phyloP scores from a whole-genome alignment of 92 coral and sea anemone genomes.

The Phenganax subtilis region DNA sequence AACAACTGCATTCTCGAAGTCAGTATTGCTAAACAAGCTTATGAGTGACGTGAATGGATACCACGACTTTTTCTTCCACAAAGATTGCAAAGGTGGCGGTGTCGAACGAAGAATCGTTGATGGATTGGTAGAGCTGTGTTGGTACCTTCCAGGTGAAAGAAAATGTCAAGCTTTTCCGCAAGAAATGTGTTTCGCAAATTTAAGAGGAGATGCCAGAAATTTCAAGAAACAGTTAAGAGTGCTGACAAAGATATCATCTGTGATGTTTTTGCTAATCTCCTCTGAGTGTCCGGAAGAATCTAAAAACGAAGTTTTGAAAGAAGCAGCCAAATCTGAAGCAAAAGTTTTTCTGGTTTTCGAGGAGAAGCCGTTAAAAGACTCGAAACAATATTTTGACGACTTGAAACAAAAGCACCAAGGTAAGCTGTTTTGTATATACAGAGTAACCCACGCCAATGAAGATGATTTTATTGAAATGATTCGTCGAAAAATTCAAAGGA shows the following conservation, averaged over 20 bases:
- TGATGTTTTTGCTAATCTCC: conserved; percentile 3
- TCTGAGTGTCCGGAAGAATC: conserved; percentile 21
- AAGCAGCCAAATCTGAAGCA: not conserved
- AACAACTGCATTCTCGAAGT: conserved; percentile 18
- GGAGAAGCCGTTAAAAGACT: not conserved
- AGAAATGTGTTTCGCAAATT: conserved; percentile 32
- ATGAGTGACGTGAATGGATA: conserved; percentile 35
- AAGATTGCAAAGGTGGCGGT: conserved; percentile 39
- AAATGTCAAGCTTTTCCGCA: conserved; percentile 22
- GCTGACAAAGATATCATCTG: conserved; percentile 24
- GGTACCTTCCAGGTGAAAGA: conserved; percentile 36
- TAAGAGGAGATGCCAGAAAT: conserved; percentile 30
- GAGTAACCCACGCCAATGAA: not conserved
- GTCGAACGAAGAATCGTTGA: conserved; percentile 26
- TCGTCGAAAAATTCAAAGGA: conserved; percentile 15
- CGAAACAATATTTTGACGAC: conserved; percentile 9
- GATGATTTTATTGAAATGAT: conserved; percentile 28
- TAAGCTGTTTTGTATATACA: not conserved
- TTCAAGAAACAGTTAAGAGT: conserved; percentile 21
- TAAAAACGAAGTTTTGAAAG: not conserved
- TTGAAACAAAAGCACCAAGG: not conserved
- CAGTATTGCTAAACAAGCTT: conserved; percentile 6
- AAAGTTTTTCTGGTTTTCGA: conserved; percentile 21
- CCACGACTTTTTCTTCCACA: conserved; percentile 38
- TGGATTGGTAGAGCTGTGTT: conserved; percentile 36